phyloP scores from a whole-genome alignment of 2,797 vertebrate species.

The Scarus forsteni region DNA sequence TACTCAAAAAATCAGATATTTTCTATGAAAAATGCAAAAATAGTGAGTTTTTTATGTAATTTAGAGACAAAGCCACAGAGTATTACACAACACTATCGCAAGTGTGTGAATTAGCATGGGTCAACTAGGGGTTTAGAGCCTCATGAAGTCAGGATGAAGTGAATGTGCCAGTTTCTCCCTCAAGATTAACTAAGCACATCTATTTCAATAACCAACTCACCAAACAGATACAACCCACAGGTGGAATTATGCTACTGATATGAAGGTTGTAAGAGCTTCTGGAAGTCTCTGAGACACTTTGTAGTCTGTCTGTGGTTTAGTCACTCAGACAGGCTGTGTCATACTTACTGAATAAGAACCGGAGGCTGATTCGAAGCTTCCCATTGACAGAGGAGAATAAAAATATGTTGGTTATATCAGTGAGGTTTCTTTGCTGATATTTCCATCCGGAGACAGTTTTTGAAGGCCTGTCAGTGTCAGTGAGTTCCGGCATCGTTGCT shows the following conservation, averaged over 20 bases:
- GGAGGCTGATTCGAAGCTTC: conserved; percentile 10
- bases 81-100: conserved; percentile 6
- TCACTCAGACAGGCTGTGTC: conserved; percentile 13
- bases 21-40: no score
- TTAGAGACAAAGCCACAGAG: conserved; percentile 19
- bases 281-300: conserved; percentile 5
- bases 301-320: conserved; percentile 15
- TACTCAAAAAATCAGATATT: no score
- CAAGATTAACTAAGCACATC: conserved; percentile 48
- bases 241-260: conserved; percentile 14
- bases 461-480: conserved; percentile 12
- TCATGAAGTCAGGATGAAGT: conserved; percentile 55
- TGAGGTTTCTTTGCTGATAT: conserved; percentile 28
- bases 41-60: not conserved
- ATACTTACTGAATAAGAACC: conserved; percentile 37
- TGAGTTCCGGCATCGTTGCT: conserved; percentile 28
- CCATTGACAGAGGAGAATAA: conserved; percentile 18
- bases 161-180: conserved; percentile 46
- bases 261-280: conserved; percentile 10
- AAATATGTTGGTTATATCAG: conserved; percentile 30
- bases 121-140: conserved; percentile 30
- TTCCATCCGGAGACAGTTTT: conserved; percentile 17
- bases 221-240: conserved; percentile 37
- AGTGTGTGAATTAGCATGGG: conserved; percentile 35
- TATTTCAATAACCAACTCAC: conserved; percentile 50